phyloP scores from a whole-genome alignment of 2,113 vertebrate genomes.

The Corythaeola cristata region DNA sequence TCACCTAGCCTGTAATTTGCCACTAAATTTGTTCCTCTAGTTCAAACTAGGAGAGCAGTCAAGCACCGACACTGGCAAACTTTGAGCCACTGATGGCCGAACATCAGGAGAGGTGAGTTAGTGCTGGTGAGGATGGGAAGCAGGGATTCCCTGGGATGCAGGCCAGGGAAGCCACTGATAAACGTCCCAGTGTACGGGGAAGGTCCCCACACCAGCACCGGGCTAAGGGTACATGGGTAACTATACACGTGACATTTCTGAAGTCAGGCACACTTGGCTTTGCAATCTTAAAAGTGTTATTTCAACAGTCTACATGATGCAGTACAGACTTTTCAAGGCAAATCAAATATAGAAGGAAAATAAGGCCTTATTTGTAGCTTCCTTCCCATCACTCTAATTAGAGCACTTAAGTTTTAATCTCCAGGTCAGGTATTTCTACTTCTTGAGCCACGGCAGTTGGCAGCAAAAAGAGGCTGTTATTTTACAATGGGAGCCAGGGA shows the following conservation, averaged over 20 bases:
- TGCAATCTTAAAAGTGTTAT: background rate
- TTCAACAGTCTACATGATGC: background rate
- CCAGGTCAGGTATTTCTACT: background rate
- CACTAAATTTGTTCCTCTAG: background rate
- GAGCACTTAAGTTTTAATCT: background rate
- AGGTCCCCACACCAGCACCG: background rate
- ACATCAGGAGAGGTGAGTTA: background rate
- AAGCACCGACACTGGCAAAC: background rate
- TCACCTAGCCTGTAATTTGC: background rate
- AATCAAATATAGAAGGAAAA: background rate
- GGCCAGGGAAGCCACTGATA: no score
- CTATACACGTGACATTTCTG: background rate
- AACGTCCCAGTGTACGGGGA: background rate
- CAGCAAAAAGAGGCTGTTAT: background rate
- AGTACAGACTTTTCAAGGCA: background rate
- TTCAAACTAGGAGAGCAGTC: background rate
- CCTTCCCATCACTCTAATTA: background rate
- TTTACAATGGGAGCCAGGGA: background rate
- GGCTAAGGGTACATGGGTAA: background rate
- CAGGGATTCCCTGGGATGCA: background rate
- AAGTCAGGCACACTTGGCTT: background rate
- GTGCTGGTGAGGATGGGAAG: background rate
- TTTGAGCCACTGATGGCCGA: background rate
- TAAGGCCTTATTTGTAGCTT: background rate
- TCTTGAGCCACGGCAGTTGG: background rate